Conservation (phyloP, 2,888 invertebrate genomes). For the Amphipyra tragopoginis region DNA sequence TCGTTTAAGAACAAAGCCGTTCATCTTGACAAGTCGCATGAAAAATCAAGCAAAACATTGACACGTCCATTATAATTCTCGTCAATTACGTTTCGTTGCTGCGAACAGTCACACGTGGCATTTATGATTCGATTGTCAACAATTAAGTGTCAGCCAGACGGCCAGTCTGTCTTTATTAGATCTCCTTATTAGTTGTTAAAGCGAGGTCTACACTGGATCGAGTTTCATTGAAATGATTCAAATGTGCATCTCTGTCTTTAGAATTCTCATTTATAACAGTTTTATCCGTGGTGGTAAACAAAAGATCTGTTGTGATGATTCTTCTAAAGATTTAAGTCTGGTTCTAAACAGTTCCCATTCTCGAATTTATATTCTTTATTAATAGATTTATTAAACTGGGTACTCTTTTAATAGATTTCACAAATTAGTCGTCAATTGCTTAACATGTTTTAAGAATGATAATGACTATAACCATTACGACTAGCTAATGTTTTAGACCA, state of each 20-base stretch:
- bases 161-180: slow-evolving; percentile 46
- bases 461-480: too few species aligned
- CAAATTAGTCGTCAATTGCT: too few species aligned
- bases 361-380: too few species aligned
- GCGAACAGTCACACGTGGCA: slow-evolving; percentile 39
- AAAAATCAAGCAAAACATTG: slow-evolving; percentile 29
- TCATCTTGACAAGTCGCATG: neutral
- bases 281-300: too few species aligned
- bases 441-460: too few species aligned
- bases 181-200: slow-evolving; percentile 45
- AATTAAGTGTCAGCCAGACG: slow-evolving; percentile 55
- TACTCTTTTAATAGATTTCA: too few species aligned
- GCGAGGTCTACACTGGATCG: slow-evolving; percentile 32
- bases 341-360: too few species aligned
- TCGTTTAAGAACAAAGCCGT: neutral
- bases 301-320: too few species aligned
- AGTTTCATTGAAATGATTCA: slow-evolving; percentile 17
- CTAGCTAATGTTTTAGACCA: too few species aligned
- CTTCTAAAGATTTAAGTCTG: too few species aligned
- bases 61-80: slow-evolving; percentile 46
- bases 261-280: too few species aligned
- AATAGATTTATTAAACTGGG: too few species aligned
- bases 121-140: slow-evolving; percentile 50
- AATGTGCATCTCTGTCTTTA: neutral
- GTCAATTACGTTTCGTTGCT: slow-evolving; percentile 40